These are phyloP conservation scores for Octopus sinensis DNA, from an alignment of 1,140 invertebrate genomes.

Conservation along the genomic window DNA sequence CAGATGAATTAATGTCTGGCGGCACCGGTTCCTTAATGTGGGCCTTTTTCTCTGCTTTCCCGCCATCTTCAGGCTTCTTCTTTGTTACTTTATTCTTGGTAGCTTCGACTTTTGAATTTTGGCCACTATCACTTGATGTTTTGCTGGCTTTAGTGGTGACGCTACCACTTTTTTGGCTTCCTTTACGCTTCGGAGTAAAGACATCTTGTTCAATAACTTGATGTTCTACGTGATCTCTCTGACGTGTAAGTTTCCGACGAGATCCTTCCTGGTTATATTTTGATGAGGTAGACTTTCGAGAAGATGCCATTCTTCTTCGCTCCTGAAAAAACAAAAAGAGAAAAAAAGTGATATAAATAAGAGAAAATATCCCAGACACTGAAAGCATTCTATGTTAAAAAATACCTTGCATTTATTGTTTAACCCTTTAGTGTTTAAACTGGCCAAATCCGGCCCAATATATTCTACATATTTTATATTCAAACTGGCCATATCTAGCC, in stretches of 20 bases:
- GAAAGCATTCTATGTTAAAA: too few relatives aligned
- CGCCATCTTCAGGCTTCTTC: background rate
- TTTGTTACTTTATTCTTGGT: background rate
- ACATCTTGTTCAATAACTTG: background rate
- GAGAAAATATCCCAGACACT: too few relatives aligned
- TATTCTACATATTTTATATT: too few relatives aligned
- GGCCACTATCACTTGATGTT: background rate
- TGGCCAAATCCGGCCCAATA: too few relatives aligned
- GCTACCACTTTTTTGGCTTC: background rate
- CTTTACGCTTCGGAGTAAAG: background rate
- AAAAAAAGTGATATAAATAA: too few relatives aligned
- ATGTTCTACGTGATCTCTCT: background rate
- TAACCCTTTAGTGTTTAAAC: too few relatives aligned
- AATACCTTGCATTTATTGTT: too few relatives aligned
- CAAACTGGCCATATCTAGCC: too few relatives aligned
- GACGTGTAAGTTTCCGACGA: background rate
- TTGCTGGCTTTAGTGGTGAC: background rate
- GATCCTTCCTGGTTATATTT: constrained; percentile 2
- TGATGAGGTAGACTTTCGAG: constrained; percentile 5
- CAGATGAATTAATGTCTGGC: background rate
- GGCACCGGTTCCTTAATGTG: background rate
- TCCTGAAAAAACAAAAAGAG: too few relatives aligned
- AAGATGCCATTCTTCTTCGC: background rate
- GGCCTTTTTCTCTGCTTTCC: background rate
- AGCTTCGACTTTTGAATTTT: background rate